Evolutionary conservation across 2,113 vertebrate genomes (phyloP), one percentile per base, ranked within the genome.

Genomic region (Trinectes maculatus): DNA sequence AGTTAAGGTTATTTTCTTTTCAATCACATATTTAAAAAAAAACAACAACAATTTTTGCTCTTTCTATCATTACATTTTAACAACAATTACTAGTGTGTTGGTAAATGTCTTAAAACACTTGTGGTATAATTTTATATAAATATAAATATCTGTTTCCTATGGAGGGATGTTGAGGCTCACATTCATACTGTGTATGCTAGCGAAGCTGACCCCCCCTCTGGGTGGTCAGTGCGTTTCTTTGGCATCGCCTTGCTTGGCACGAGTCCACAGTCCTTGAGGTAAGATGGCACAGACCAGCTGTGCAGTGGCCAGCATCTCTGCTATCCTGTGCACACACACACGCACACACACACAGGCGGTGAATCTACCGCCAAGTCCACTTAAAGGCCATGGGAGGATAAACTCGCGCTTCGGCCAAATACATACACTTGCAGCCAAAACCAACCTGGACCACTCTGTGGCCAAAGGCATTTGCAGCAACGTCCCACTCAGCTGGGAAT

Each of bases 181-280:
- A 54, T 26, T 22, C 51, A 66, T 16, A 47, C 4, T 19, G n/a
- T 42, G 13, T 13, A 39, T 46, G 18, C 24, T 37, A 54, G 7
- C 4, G 22, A 40, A 56, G n/a, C 36, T 26, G 24, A 5, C 11
- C 52, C 48, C 22, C 49, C 71, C 22, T 43, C 47, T 34, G 39
- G 43, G 42, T 25, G 67, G 40, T 80, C 71, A 74, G 33, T 39
- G 46, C 53, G 52, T 71, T 71, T 53, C 55, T 43, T 74, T 67
- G 78, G 68, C 58, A 67, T 25, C 3, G 37, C 31, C 37, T 40
- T 37, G 49, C 29, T 71, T 89, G 86, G 78, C 87, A 57, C 31
- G 24, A 29, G 64, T 88, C 84, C 86, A 90, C 62, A 72, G 74
- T 87, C 79, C 80, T 74, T 66, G 75, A 83, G 73, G 79, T 88